Conservation (phyloP, 2,888 invertebrate species). For the Anodontia alba region DNA sequence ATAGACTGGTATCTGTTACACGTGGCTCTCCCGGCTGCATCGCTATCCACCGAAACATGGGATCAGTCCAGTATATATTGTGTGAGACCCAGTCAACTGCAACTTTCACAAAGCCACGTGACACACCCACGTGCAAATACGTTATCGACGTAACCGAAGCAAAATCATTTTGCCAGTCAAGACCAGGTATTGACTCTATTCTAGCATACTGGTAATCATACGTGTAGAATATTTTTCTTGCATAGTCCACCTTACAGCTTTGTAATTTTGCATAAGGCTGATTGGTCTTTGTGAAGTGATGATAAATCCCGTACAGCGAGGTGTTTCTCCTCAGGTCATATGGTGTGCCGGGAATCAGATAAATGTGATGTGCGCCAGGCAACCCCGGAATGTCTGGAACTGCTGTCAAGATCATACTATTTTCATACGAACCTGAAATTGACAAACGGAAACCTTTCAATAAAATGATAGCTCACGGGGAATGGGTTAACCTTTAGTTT, state of each 20-base stretch:
- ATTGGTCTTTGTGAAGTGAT: neutral
- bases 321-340: neutral
- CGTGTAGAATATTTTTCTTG: neutral
- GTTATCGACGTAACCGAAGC: neutral
- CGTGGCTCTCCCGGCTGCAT: conserved; percentile 16
- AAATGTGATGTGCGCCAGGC: neutral
- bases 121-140: conserved; percentile 19
- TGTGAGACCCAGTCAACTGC: conserved; percentile 39
- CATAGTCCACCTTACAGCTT: conserved; percentile 6
- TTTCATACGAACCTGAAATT: neutral
- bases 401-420: neutral
- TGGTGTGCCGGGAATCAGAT: neutral
- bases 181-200: neutral
- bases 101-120: conserved; percentile 12
- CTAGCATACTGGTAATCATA: neutral
- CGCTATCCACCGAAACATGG: conserved; percentile 33
- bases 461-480: no score
- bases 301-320: neutral
- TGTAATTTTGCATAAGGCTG: neutral
- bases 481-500: no score
- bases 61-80: conserved; percentile 49
- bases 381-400: neutral
- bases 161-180: neutral
- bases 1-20: neutral
- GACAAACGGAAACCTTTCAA: no score